Evolutionary conservation across 2,888 invertebrate species (phyloP), one percentile per base, ranked within the genome.

Genomic region (Dryobotodes eremita): DNA sequence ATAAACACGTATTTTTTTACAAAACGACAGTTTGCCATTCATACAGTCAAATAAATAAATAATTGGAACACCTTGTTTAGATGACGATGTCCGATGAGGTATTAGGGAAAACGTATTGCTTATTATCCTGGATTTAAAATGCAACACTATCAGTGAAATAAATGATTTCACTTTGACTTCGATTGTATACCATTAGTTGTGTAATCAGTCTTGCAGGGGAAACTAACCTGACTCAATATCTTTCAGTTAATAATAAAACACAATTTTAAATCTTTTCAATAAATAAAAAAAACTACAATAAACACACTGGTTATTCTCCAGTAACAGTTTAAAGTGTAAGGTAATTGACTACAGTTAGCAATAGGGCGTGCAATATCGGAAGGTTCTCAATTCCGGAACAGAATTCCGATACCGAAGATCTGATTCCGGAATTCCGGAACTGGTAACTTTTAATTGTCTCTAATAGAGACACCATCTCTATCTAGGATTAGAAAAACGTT

Each of bases 331-430:
- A 57, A 68, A 83, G 26, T 62, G 23, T 61, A 53, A 36, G 31
- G 23, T 64, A 68, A 80, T 65, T 80, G 26, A 36, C 53, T 31
- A 62, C 57, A 85, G 62, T 75, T 57, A 71, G 31, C 31, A 68
- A 62, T n/a, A n/a, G n/a, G n/a, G n/a, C n/a, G n/a, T n/a, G n/a
- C n/a, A n/a, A n/a, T n/a, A n/a, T n/a, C n/a, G n/a, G n/a, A n/a
- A n/a, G n/a, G n/a, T n/a, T n/a, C n/a, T n/a, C n/a, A n/a, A n/a
- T n/a, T n/a, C n/a, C n/a, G n/a, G n/a, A n/a, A n/a, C n/a, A n/a
- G n/a, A n/a, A n/a, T n/a, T n/a, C n/a, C n/a, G n/a, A n/a, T n/a
- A n/a, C n/a, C n/a, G n/a, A n/a, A n/a, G n/a, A n/a, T n/a, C n/a
- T n/a, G n/a, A n/a, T n/a, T n/a, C n/a, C n/a, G n/a, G n/a, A n/a